These are phyloP conservation scores for Drosophila birchii DNA, from an alignment of 2,888 invertebrate genomes.

Conservation along the genomic window DNA sequence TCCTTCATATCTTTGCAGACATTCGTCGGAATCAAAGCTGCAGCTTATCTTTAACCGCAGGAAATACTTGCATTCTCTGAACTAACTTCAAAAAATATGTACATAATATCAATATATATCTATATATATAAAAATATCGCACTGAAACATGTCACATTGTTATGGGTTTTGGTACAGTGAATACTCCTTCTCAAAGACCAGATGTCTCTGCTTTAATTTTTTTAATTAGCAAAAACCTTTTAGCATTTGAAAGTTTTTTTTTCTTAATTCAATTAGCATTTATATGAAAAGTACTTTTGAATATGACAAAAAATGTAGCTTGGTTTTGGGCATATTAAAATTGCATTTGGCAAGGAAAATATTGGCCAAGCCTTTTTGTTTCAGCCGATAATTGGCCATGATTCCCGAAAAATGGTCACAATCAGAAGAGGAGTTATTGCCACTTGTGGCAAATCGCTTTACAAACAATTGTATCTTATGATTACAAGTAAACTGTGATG, in stretches of 20 bases:
- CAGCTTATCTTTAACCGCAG: slow-evolving; percentile 4
- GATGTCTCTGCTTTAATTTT: background rate
- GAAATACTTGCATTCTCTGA: slow-evolving; percentile 4
- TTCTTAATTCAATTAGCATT: slow-evolving; percentile 2
- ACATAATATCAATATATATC: background rate
- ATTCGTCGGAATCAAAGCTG: slow-evolving; percentile 1
- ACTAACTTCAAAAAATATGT: background rate
- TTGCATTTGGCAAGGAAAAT: slow-evolving; percentile 13
- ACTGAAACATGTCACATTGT: slow-evolving; percentile 3
- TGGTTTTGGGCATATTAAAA: background rate
- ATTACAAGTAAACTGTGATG: background rate
- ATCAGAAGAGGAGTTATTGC: background rate
- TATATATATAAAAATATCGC: background rate
- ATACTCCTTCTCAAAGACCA: background rate
- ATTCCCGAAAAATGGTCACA: slow-evolving; percentile 1
- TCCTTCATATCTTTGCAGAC: slow-evolving; percentile 2
- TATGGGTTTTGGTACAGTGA: background rate
- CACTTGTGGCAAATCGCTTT: background rate
- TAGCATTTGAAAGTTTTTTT: slow-evolving; percentile 2
- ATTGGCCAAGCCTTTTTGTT: background rate
- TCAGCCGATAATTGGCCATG: slow-evolving; percentile 15
- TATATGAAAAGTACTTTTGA: background rate
- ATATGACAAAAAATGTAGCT: background rate
- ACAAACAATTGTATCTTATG: background rate
- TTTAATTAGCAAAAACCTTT: slow-evolving; percentile 18